A percentile compares a stretch with the other conserved stretches of the same genome.
These are phyloP conservation scores for Ptiloglossa arizonensis DNA, from an alignment of 1,140 invertebrate genomes.

Conservation along the genomic window DNA sequence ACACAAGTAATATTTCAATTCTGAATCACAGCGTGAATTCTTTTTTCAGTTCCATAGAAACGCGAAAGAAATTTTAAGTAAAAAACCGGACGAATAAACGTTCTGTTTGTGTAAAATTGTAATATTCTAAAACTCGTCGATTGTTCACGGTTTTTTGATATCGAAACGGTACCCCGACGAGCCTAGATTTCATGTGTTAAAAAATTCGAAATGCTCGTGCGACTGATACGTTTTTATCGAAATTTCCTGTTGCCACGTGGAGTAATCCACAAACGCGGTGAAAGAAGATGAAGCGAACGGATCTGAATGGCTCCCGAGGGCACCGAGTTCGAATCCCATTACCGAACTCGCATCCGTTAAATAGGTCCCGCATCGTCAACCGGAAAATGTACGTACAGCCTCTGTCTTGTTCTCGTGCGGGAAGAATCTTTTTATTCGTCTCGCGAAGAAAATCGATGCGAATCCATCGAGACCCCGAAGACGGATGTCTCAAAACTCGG, in stretches of 20 bases:
- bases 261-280: slow-evolving; percentile 36
- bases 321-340: slow-evolving; percentile 81
- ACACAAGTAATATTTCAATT: too few relatives aligned
- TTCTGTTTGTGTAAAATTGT: too few relatives aligned
- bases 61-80: too few relatives aligned
- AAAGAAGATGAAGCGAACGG: slow-evolving; percentile 64
- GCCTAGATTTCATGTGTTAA: background rate
- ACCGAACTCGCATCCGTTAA: slow-evolving; percentile 82
- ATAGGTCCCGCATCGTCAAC: slow-evolving; percentile 83
- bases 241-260: slow-evolving; percentile 13
- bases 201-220: slow-evolving; percentile 20
- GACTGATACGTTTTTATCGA: slow-evolving; percentile 15
- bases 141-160: too few relatives aligned
- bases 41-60: too few relatives aligned
- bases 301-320: slow-evolving; percentile 78
- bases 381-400: slow-evolving; percentile 80
- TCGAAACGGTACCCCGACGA: too few relatives aligned
- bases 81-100: too few relatives aligned
- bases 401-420: slow-evolving; percentile 64
- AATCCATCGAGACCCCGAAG: slow-evolving; percentile 53
- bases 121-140: too few relatives aligned
- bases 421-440: slow-evolving; percentile 72
- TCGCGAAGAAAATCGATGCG: slow-evolving; percentile 78
- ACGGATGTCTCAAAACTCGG: background rate
- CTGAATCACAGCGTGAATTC: too few relatives aligned